Evolutionary conservation across 1,140 invertebrate species (phyloP).

Genomic region (Caerostris darwini): DNA sequence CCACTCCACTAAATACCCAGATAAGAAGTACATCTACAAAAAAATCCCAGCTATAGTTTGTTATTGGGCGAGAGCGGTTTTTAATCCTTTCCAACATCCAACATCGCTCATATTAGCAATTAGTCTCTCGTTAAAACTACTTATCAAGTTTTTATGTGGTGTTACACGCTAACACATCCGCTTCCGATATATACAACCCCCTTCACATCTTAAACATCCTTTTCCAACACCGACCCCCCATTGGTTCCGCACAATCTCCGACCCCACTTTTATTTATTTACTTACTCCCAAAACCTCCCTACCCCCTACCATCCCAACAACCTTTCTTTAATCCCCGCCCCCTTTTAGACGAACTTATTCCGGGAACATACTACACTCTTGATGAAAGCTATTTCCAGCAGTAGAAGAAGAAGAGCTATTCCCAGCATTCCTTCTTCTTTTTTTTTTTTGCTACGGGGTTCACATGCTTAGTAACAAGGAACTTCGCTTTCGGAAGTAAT

Average conservation of each 20-base stretch:
- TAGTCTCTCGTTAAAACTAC: neutral
- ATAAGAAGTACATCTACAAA: too few species aligned
- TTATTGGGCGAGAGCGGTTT: neutral
- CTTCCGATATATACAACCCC: neutral
- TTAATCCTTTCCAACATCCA: slow-evolving; percentile 11
- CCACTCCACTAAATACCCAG: too few species aligned
- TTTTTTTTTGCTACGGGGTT: slow-evolving; percentile 72
- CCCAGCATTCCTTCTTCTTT: neutral
- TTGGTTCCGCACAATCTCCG: slow-evolving; percentile 69
- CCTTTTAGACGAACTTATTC: slow-evolving; percentile 34
- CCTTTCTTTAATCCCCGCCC: neutral
- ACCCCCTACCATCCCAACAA: neutral
- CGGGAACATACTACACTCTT: slow-evolving; percentile 39
- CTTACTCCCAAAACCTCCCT: neutral
- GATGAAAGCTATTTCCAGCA: slow-evolving; percentile 75
- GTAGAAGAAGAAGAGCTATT: slow-evolving; percentile 57
- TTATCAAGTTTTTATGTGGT: slow-evolving; percentile 6
- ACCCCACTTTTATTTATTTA: slow-evolving; percentile 74
- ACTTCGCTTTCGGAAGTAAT: slow-evolving; percentile 72
- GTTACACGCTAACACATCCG: too few species aligned
- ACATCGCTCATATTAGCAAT: slow-evolving; percentile 44
- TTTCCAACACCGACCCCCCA: slow-evolving; percentile 14
- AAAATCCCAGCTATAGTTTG: too few species aligned
- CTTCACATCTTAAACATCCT: neutral
- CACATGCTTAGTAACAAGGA: slow-evolving; percentile 70